Conservation (phyloP, 2,797 vertebrate genomes). For the Esox lucius region DNA sequence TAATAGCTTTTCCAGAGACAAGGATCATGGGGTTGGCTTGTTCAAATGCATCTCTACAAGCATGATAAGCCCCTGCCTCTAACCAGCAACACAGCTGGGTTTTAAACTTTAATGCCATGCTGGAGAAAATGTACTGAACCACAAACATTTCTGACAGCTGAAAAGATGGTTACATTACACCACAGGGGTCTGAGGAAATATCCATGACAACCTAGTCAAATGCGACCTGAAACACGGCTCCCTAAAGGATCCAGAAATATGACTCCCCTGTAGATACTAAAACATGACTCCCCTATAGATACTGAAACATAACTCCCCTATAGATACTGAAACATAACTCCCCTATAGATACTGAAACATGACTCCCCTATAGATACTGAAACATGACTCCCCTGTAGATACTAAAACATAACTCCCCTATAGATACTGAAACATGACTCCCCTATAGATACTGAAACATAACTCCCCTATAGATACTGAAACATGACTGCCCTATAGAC, state of each 20-base stretch:
- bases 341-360: too few species aligned
- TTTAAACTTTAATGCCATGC: conserved; percentile 61
- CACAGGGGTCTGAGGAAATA: conserved; percentile 24
- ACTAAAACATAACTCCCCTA: too few species aligned
- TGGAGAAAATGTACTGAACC: conserved; percentile 48
- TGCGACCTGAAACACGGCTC: neutral
- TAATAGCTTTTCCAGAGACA: conserved; percentile 74
- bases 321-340: too few species aligned
- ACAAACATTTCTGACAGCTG: conserved; percentile 20
- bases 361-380: too few species aligned
- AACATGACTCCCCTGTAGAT: too few species aligned
- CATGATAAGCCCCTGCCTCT: conserved; percentile 66
- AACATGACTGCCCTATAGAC: too few species aligned
- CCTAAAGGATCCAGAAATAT: neutral
- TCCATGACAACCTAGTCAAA: conserved; percentile 20
- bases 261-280: too few species aligned
- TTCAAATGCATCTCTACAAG: conserved; percentile 61
- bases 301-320: too few species aligned
- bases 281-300: too few species aligned
- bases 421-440: too few species aligned
- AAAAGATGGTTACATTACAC: conserved; percentile 43
- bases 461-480: too few species aligned
- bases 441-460: too few species aligned
- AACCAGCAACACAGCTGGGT: conserved; percentile 42
- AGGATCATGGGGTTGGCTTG: conserved; percentile 65